Percentiles rank a stretch among this genome's conserved stretches.
Conservation (phyloP, 2,888 invertebrate species). For the Eremobia ochroleuca region DNA sequence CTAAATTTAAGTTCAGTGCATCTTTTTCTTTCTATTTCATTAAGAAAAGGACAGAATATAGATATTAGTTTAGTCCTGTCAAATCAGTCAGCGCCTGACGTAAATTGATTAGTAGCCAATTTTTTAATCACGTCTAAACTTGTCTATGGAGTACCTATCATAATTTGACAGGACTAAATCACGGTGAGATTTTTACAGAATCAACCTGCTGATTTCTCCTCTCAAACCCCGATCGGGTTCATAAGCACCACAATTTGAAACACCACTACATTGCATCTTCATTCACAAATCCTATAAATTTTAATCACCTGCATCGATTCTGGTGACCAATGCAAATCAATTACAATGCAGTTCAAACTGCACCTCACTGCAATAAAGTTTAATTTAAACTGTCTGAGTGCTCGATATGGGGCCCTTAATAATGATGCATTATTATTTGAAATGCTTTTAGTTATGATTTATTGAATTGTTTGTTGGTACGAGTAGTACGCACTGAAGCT, state of each 20-base stretch:
- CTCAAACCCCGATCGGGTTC: not conserved
- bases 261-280: constrained; percentile 41
- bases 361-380: constrained; percentile 42
- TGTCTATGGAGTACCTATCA: too few species aligned
- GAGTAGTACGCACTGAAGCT: not conserved
- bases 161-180: too few species aligned
- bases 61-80: too few species aligned
- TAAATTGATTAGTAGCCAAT: too few species aligned
- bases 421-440: constrained; percentile 55
- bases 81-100: too few species aligned
- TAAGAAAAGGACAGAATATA: too few species aligned
- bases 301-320: constrained; percentile 57
- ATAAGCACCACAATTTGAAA: constrained; percentile 10
- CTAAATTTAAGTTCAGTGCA: too few species aligned
- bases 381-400: constrained; percentile 54
- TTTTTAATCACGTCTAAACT: too few species aligned
- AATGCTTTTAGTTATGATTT: constrained; percentile 56
- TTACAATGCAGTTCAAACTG: constrained; percentile 47
- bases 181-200: too few species aligned
- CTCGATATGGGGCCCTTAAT: constrained; percentile 53
- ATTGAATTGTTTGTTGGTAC: constrained; percentile 41
- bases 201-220: too few species aligned
- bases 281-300: constrained; percentile 55
- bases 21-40: too few species aligned
- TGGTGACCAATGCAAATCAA: constrained; percentile 50